Base-by-base conservation (phyloP, 1,140 invertebrate species). In the Eupristina koningsbergeri region DNA sequence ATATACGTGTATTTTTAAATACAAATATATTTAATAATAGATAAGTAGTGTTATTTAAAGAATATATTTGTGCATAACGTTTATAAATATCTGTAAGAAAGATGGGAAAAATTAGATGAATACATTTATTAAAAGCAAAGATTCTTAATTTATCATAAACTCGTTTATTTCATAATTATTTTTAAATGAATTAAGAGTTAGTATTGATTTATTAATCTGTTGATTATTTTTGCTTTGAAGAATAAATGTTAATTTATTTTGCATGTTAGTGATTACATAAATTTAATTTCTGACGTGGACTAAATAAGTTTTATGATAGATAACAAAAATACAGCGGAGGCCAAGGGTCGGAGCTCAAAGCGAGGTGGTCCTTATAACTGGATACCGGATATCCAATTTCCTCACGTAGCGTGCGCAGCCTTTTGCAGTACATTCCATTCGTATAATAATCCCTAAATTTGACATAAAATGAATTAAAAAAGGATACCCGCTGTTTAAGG, bases 371-470 rank as follows among this genome's bases (percentile, higher is more conserved):
- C 34, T 36, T 36, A 13, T 39, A 36, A 69, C 39, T 69, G 34
- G 64, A 69, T 69, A 39, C 34, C 64, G 64, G 64, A 69, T 36
- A 39, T 69, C 15, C 34, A 69, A 69, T 69, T 69, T 69, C 64
- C 64, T 69, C 64, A 19, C 31, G 7, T 39, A 69, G 64, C 64
- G 34, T 69, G 64, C 31, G 9, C 15, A 31, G 22, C n/a, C 13
- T 64, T 64, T 34, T 15, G 9, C 34, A 64, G 34, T 39, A 39
- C 19, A 69, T 69, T 69, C 36, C 34, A 69, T 31, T 69, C 31
- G 64, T 36, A 69, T 69, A 69, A 69, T 36, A 11, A 17, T 58
- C 53, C 2, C 13, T 7, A 58, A 58, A 26, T 1, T 3, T 26
- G 53, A 58, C 53, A 22, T 26, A 3, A 26, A 58, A 58, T 5